phyloP scores from a whole-genome alignment of 1,140 invertebrate species.

The Bombus terrestris region DNA sequence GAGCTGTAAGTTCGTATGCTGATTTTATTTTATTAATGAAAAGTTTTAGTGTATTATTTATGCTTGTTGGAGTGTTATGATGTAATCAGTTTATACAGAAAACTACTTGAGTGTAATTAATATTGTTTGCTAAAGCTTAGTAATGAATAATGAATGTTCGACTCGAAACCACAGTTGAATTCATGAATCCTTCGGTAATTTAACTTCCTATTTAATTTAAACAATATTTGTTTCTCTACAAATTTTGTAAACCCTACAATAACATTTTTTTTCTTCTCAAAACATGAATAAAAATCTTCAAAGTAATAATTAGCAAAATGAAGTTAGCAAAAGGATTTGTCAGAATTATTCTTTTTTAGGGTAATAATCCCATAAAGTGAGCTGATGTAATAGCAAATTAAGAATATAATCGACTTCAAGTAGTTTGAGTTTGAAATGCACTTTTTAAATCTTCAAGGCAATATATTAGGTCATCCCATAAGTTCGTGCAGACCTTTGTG shows the following conservation, averaged over 20 bases:
- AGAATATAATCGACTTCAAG: background rate
- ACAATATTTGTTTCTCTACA: too few relatives aligned
- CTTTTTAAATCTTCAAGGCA: background rate
- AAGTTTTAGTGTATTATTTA: too few relatives aligned
- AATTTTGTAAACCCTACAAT: background rate
- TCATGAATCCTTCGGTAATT: background rate
- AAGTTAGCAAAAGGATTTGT: background rate
- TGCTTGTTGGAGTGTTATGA: too few relatives aligned
- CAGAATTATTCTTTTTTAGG: background rate
- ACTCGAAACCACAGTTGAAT: background rate
- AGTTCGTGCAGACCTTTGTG: too few relatives aligned
- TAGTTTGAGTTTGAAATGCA: background rate
- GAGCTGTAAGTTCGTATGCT: too few relatives aligned
- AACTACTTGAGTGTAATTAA: background rate
- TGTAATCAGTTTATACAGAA: background rate
- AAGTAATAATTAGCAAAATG: background rate
- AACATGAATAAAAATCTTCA: background rate
- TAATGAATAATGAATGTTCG: background rate
- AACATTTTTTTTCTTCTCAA: background rate
- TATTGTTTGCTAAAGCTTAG: background rate
- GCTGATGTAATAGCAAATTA: background rate
- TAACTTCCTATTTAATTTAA: background rate
- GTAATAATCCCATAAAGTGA: background rate
- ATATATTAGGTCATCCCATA: background rate
- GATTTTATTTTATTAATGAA: too few relatives aligned